Conservation (phyloP, 2,888 invertebrate species). For the Synanthedon tipuliformis region DNA sequence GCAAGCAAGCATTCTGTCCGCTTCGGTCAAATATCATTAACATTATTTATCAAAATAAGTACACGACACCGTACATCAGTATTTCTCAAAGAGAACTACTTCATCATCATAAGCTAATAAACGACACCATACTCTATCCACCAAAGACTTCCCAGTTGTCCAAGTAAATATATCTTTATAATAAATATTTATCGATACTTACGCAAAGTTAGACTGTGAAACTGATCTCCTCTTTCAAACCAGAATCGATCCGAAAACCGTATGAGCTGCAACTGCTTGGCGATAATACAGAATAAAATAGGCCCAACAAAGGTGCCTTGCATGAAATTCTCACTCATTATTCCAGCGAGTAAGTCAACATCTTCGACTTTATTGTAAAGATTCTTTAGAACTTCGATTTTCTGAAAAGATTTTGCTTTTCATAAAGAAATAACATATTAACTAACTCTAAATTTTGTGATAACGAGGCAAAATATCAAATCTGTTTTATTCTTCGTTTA, state of each 20-base stretch:
- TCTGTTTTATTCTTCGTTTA: background rate
- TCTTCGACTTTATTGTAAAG: constrained; percentile 38
- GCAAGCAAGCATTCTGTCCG: no score
- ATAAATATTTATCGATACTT: constrained; percentile 9
- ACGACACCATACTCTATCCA: no score
- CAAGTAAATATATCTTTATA: no score
- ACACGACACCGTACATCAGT: no score
- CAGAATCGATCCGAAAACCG: constrained; percentile 43
- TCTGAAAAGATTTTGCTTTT: constrained; percentile 19
- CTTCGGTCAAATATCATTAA: no score
- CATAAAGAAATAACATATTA: background rate
- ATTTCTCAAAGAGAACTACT: no score
- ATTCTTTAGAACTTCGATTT: constrained; percentile 34
- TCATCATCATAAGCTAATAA: no score
- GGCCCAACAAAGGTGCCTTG: constrained; percentile 35
- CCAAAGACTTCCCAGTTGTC: no score
- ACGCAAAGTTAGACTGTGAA: constrained; percentile 41
- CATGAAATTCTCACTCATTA: constrained; percentile 36
- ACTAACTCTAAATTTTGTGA: background rate
- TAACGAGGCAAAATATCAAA: no score
- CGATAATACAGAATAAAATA: constrained; percentile 44
- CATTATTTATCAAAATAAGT: no score
- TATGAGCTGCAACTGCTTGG: constrained; percentile 35
- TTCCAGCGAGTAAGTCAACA: constrained; percentile 41
- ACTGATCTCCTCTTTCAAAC: constrained; percentile 47